Evolutionary conservation across 2,113 vertebrate genomes (phyloP).

Genomic region (Sinocyclocheilus anshuiensis): DNA sequence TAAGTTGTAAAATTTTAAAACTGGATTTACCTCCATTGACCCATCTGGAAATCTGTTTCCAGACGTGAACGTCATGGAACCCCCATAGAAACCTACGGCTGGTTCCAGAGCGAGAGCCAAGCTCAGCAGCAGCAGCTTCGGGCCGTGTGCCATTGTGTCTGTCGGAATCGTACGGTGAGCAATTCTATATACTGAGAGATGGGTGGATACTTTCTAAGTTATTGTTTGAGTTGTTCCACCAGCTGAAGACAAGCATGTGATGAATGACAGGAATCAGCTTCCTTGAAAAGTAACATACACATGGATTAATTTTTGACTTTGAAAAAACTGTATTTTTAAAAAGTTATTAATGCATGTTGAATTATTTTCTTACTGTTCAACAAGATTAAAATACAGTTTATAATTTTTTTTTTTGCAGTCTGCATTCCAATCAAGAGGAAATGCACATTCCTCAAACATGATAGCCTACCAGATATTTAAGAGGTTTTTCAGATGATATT

Average conservation of each 20-base stretch:
- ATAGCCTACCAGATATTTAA: neutral
- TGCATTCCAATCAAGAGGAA: neutral
- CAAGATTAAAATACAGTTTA: neutral
- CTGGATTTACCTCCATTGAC: conserved; percentile 57
- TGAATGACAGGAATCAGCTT: neutral
- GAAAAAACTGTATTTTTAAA: too few species aligned
- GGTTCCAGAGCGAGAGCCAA: conserved; percentile 10
- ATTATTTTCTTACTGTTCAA: neutral
- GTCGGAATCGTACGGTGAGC: neutral
- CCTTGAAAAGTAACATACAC: neutral
- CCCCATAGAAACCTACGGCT: conserved; percentile 14
- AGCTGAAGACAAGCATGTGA: neutral
- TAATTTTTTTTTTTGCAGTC: neutral
- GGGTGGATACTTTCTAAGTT: conserved; percentile 8
- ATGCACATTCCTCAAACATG: neutral
- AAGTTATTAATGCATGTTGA: neutral
- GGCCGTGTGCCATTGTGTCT: neutral
- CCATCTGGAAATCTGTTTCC: conserved; percentile 51
- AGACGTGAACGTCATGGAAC: conserved; percentile 12
- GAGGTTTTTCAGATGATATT: neutral
- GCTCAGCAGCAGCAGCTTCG: conserved; percentile 2
- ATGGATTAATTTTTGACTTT: neutral
- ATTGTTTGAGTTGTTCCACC: neutral
- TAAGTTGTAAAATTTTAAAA: neutral
- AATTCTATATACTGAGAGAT: neutral